Conservation (phyloP, 2,888 invertebrate species). For the Lysandra coridon region DNA sequence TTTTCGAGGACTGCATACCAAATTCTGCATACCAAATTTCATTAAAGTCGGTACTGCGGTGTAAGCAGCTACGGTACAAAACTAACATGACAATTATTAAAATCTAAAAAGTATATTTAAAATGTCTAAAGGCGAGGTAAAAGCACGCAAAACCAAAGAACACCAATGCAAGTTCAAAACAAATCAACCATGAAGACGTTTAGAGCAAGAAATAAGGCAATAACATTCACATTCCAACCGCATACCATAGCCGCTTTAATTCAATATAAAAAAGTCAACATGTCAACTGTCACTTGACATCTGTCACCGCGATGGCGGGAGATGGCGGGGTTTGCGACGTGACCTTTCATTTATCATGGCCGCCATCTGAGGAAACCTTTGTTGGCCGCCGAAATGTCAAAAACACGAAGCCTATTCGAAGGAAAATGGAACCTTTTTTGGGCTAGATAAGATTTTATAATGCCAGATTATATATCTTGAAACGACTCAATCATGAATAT, state of each 20-base stretch:
- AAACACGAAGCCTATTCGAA: not conserved
- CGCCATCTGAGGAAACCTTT: constrained; percentile 2
- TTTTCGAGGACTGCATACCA: no score
- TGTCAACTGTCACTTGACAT: constrained; percentile 8
- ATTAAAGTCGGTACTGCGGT: no score
- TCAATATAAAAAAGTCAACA: constrained; percentile 19
- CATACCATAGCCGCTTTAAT: not conserved
- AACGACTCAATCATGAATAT: no score
- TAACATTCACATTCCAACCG: not conserved
- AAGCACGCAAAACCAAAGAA: not conserved
- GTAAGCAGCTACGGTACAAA: no score
- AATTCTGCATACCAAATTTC: no score
- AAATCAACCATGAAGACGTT: not conserved
- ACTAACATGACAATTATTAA: no score
- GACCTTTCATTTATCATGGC: constrained; percentile 6
- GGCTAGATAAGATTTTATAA: not conserved
- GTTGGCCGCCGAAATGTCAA: not conserved
- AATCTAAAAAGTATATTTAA: no score
- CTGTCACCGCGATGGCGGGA: not conserved
- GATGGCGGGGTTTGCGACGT: not conserved
- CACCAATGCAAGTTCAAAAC: not conserved
- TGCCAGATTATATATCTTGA: not conserved
- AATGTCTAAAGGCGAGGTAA: not conserved
- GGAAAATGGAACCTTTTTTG: not conserved
- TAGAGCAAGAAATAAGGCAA: not conserved